Conservation (phyloP, 1,140 invertebrate genomes). For the Triops longicaudatus region DNA sequence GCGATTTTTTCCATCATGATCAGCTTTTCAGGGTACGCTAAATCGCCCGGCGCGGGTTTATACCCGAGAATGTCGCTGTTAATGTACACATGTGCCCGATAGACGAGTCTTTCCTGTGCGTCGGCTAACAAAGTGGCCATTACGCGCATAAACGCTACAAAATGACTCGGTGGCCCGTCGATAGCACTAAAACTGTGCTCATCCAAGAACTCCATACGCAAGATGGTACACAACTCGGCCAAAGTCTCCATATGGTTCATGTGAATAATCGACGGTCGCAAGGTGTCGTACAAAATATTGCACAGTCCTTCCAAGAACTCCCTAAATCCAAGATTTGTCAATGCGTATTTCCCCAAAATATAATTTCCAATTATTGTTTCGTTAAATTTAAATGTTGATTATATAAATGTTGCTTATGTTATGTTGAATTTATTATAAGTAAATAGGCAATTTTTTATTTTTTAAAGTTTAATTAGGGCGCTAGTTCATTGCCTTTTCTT, state of each 20-base stretch:
- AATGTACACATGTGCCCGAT: slow-evolving; percentile 88
- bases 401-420: too few species aligned
- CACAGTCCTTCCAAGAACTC: slow-evolving; percentile 74
- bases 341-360: too few species aligned
- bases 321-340: slow-evolving; percentile 30
- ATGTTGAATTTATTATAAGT: too few species aligned
- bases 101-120: slow-evolving; percentile 92
- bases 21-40: slow-evolving; percentile 94
- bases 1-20: slow-evolving; percentile 93
- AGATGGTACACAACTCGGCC: slow-evolving; percentile 89
- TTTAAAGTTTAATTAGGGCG: too few species aligned
- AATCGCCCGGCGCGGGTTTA: slow-evolving; percentile 80
- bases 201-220: slow-evolving; percentile 87
- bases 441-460: too few species aligned
- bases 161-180: background rate
- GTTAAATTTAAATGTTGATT: too few species aligned
- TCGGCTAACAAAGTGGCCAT: slow-evolving; percentile 86
- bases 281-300: slow-evolving; percentile 79
- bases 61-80: slow-evolving; percentile 74
- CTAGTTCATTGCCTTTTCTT: too few species aligned
- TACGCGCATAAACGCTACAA: slow-evolving; percentile 64
- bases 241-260: slow-evolving; percentile 96
- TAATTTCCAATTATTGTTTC: too few species aligned
- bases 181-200: slow-evolving; percentile 69
- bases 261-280: slow-evolving; percentile 92